These are phyloP conservation scores for Leptosomus discolor DNA, from an alignment of 2,113 vertebrate genomes.

Conservation along the genomic window DNA sequence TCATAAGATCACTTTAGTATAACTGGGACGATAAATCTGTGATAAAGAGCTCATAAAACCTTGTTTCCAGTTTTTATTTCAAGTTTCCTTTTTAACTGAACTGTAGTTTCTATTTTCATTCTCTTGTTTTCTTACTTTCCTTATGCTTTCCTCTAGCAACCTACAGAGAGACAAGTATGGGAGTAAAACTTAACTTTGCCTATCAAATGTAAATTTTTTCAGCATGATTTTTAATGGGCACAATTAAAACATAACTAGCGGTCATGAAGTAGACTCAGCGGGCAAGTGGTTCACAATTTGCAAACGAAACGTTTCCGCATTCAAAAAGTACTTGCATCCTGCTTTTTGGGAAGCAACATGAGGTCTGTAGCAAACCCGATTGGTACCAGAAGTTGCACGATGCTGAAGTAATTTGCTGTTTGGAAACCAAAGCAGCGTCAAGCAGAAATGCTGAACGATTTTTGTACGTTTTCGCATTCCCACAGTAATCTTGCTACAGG, in stretches of 20 bases:
- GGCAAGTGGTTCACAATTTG: conserved; percentile 98
- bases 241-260: conserved; percentile 93
- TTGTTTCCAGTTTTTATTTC: conserved; percentile 70
- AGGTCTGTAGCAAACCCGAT: conserved; percentile 78
- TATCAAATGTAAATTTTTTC: conserved; percentile 99
- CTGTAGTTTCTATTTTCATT: conserved; percentile 86
- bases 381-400: conserved; percentile 65
- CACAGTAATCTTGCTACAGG: conserved; percentile 83
- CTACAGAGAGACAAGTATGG: conserved; percentile 99
- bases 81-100: conserved; percentile 74
- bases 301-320: conserved; percentile 74
- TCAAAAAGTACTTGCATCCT: conserved; percentile 68
- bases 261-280: conserved; percentile 95
- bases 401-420: conserved; percentile 85
- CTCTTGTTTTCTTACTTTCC: conserved; percentile 89
- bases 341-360: conserved; percentile 64
- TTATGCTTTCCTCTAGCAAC: conserved; percentile 98
- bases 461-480: conserved; percentile 75
- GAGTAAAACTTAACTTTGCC: conserved; percentile 99
- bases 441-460: conserved; percentile 74
- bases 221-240: conserved; percentile 98
- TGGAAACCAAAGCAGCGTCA: conserved; percentile 73
- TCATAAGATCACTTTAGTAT: conserved; percentile 43
- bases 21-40: conserved; percentile 48
- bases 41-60: conserved; percentile 51